Evolutionary conservation across 2,888 invertebrate genomes (phyloP).

Genomic region (Geophilus truncorum): DNA sequence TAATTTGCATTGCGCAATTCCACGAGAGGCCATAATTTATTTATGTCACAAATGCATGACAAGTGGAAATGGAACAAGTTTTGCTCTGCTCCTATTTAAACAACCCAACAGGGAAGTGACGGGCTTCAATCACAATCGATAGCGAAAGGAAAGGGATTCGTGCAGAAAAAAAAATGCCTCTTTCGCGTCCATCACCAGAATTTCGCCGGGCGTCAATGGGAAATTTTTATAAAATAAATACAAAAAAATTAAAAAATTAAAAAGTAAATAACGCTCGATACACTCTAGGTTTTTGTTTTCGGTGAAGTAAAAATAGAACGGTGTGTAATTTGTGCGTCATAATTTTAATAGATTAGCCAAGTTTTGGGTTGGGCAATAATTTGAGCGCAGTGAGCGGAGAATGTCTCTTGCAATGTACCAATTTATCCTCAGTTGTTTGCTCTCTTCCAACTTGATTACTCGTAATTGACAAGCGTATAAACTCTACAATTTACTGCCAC

Average conservation of each 20-base stretch:
- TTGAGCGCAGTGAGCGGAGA: background rate
- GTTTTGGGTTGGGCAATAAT: background rate
- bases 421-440: background rate
- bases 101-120: background rate
- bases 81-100: constrained; percentile 1
- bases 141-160: background rate
- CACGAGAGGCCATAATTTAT: constrained; percentile 27
- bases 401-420: background rate
- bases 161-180: background rate
- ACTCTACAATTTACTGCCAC: background rate
- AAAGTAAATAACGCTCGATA: background rate
- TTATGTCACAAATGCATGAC: constrained; percentile 17
- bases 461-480: background rate
- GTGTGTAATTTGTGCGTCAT: background rate
- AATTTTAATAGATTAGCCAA: background rate
- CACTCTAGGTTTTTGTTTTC: background rate
- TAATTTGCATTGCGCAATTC: constrained; percentile 29
- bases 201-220: background rate
- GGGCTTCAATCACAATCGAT: background rate
- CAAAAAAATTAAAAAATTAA: background rate
- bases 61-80: constrained; percentile 14
- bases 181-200: background rate
- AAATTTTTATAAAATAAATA: background rate
- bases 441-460: background rate
- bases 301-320: background rate